These are phyloP conservation scores for Protobothrops flavoviridis DNA, from an alignment of 2,113 vertebrate genomes.

Conservation along the genomic window DNA sequence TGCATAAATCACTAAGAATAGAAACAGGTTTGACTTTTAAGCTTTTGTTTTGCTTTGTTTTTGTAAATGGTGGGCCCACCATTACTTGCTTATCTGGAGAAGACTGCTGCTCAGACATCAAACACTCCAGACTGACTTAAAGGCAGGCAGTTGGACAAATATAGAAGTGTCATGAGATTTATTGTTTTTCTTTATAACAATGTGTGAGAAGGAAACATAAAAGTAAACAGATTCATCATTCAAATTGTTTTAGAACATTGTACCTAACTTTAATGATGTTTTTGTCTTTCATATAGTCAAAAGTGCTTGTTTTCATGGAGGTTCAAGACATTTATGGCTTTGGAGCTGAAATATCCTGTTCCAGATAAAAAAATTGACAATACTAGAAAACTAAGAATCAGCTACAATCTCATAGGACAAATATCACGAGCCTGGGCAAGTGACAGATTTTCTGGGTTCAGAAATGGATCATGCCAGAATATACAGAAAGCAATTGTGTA, in stretches of 20 bases:
- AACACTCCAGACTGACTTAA: not conserved
- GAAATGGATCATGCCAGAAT: conserved; percentile 43
- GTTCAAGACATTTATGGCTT: conserved; percentile 23
- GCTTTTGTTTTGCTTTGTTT: not conserved
- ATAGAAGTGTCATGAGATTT: not conserved
- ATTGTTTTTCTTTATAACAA: not conserved
- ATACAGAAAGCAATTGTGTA: conserved; percentile 19
- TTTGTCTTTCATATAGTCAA: not conserved
- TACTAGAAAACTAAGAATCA: conserved; percentile 25
- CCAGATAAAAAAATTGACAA: conserved; percentile 40
- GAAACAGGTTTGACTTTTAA: not conserved
- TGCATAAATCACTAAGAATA: not conserved
- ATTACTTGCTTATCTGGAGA: not conserved
- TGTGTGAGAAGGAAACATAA: not conserved
- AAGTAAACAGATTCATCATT: not conserved
- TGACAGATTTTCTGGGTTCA: conserved; percentile 38
- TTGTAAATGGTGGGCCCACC: not conserved
- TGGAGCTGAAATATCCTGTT: not conserved
- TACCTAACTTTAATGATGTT: not conserved
- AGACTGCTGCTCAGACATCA: not conserved
- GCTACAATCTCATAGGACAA: conserved; percentile 1
- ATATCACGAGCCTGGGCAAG: not conserved
- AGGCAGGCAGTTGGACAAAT: conserved; percentile 17
- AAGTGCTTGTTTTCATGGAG: conserved; percentile 18
- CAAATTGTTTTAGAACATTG: not conserved